Evolutionary conservation across 2,888 invertebrate species (phyloP).

Genomic region (Maniola hyperantus): DNA sequence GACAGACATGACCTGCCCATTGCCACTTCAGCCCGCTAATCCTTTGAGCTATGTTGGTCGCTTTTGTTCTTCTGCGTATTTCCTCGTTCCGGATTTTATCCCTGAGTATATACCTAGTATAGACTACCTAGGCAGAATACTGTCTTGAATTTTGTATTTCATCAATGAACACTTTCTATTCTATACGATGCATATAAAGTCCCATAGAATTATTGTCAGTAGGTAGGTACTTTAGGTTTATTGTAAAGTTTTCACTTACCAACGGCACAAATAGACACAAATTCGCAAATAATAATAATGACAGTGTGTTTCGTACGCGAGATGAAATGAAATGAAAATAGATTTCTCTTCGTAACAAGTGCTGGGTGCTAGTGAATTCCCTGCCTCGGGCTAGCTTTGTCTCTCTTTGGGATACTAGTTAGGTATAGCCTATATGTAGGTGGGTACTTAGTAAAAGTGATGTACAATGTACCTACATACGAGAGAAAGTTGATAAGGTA

Average conservation of each 20-base stretch:
- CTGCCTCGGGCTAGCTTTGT: conserved; percentile 7
- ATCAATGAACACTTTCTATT: no score
- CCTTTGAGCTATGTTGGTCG: no score
- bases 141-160: no score
- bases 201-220: neutral
- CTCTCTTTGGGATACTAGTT: neutral
- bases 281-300: conserved; percentile 10
- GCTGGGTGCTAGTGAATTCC: neutral
- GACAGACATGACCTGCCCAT: no score
- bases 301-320: neutral
- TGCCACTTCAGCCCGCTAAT: no score
- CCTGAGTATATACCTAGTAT: no score
- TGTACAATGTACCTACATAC: no score
- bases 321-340: conserved; percentile 11
- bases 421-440: no score
- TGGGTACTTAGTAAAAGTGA: neutral
- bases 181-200: neutral
- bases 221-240: neutral
- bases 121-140: no score
- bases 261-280: neutral
- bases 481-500: neutral
- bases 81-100: no score
- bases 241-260: conserved; percentile 10
- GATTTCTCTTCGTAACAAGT: conserved; percentile 5
- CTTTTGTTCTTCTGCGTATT: no score